Conservation (phyloP, 2,797 vertebrate genomes). For the Hafferia zeledoni region DNA sequence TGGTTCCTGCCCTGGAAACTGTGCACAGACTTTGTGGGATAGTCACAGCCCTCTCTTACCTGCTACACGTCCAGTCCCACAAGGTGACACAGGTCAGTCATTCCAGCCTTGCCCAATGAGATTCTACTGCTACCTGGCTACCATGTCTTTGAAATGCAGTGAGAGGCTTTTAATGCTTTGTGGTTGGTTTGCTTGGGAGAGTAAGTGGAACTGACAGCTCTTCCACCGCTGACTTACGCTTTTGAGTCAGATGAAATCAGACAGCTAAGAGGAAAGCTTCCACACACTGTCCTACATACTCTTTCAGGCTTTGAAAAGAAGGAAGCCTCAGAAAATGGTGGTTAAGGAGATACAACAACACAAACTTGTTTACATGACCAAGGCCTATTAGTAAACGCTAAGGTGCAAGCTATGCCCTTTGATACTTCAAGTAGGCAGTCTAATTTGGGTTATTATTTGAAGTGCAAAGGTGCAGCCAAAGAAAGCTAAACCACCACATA, state of each 20-base stretch:
- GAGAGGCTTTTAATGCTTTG: neutral
- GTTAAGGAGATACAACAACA: neutral
- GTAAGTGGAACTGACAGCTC: constrained; percentile 1
- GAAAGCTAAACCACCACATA: neutral
- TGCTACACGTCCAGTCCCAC: neutral
- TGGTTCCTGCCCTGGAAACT: neutral
- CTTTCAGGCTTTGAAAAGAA: neutral
- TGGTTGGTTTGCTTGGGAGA: neutral
- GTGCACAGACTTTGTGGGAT: neutral
- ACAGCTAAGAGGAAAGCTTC: constrained; percentile 34
- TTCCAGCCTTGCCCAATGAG: neutral
- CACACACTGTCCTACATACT: constrained; percentile 21
- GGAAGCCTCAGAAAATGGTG: neutral
- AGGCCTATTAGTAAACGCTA: neutral
- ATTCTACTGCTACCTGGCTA: neutral
- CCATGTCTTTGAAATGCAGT: neutral
- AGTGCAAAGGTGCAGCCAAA: neutral
- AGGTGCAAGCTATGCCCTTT: neutral
- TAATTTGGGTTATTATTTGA: neutral
- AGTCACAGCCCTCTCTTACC: neutral
- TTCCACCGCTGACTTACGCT: neutral
- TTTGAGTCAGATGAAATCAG: constrained; percentile 37
- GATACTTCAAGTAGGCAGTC: neutral
- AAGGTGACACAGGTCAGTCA: neutral
- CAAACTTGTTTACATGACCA: neutral